phyloP scores from a whole-genome alignment of 2,113 vertebrate genomes.

The Misgurnus mizolepis region DNA sequence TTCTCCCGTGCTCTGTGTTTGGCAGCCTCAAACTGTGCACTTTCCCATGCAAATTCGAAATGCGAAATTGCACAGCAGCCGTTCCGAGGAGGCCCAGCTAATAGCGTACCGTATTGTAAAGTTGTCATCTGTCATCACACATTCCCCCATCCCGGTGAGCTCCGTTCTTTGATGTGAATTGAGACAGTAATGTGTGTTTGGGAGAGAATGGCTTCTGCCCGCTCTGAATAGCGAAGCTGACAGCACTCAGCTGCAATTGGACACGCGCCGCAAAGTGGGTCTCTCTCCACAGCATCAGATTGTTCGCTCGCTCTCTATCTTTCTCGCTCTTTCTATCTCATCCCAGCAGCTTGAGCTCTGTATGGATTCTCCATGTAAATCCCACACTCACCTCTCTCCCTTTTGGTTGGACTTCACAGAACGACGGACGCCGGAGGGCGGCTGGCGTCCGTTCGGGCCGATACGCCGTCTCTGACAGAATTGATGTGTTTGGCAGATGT shows the following conservation, averaged over 20 bases:
- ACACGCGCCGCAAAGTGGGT: slow-evolving; percentile 48
- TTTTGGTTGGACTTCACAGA: slow-evolving; percentile 46
- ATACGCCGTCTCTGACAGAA: slow-evolving; percentile 20
- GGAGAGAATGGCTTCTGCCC: slow-evolving; percentile 49
- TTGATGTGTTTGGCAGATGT: slow-evolving; percentile 30
- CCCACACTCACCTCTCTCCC: slow-evolving; percentile 13
- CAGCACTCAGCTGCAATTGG: slow-evolving; percentile 51
- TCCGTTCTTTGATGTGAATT: slow-evolving; percentile 49
- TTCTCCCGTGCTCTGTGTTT: not conserved
- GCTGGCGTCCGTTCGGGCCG: not conserved
- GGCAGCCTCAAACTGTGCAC: not conserved
- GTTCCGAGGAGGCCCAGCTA: slow-evolving; percentile 45
- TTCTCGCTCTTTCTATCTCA: slow-evolving; percentile 42
- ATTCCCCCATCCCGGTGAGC: slow-evolving; percentile 32
- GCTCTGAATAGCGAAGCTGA: slow-evolving; percentile 49
- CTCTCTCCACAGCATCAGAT: slow-evolving; percentile 23
- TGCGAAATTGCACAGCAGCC: slow-evolving; percentile 40
- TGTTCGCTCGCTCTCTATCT: slow-evolving; percentile 32
- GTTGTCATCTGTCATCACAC: slow-evolving; percentile 48
- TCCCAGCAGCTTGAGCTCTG: slow-evolving; percentile 44
- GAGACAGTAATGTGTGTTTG: slow-evolving; percentile 58
- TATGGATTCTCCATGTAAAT: slow-evolving; percentile 39
- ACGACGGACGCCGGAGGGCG: slow-evolving; percentile 26
- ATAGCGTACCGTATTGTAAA: slow-evolving; percentile 49
- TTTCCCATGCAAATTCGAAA: slow-evolving; percentile 19